These are phyloP conservation scores for Todus mexicanus DNA, from an alignment of 2,797 vertebrate genomes.

Conservation along the genomic window DNA sequence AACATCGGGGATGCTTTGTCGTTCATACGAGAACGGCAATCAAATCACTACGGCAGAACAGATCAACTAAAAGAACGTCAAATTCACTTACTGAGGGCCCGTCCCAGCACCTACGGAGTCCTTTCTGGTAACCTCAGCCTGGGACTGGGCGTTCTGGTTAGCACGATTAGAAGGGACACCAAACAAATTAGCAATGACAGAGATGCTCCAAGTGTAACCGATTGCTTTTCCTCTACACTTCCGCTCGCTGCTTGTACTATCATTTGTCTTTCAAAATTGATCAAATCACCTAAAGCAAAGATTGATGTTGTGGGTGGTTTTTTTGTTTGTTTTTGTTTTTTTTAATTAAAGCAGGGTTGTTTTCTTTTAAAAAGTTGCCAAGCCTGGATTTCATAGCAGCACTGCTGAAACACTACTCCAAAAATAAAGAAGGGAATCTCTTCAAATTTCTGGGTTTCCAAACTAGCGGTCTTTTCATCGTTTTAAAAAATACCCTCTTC, in stretches of 20 bases:
- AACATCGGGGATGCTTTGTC: neutral
- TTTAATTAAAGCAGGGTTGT: neutral
- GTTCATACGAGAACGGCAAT: neutral
- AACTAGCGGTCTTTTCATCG: slow-evolving; percentile 27
- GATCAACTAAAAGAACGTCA: neutral
- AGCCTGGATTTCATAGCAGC: slow-evolving; percentile 69
- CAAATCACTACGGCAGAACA: neutral
- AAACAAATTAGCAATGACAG: neutral
- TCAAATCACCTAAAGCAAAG: neutral
- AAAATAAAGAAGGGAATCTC: slow-evolving; percentile 30
- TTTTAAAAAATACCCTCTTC: slow-evolving; percentile 53
- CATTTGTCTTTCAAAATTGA: neutral
- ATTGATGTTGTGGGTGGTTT: neutral
- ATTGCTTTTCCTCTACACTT: neutral
- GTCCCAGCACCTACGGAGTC: neutral
- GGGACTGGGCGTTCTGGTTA: neutral
- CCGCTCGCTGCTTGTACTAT: slow-evolving; percentile 24
- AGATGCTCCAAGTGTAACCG: neutral
- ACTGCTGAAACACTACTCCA: slow-evolving; percentile 61
- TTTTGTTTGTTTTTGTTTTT: neutral
- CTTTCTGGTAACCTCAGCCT: neutral
- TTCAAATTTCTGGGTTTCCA: slow-evolving; percentile 25
- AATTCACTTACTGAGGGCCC: neutral
- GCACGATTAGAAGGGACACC: neutral
- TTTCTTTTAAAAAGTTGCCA: neutral